Conservation (phyloP, 2,888 invertebrate genomes). For the Nephrotoma flavescens region DNA sequence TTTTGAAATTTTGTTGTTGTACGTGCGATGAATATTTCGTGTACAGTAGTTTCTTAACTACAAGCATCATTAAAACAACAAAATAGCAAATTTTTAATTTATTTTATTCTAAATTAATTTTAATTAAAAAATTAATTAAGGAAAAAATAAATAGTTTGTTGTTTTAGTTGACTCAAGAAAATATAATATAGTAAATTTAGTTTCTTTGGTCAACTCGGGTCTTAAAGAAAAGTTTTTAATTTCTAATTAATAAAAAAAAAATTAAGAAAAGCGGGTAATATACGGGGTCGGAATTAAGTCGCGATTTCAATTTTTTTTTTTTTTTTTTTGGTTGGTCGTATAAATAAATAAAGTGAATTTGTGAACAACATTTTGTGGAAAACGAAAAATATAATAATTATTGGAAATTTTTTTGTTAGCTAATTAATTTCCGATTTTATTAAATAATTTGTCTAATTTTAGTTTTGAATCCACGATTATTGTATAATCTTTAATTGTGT, state of each 20-base stretch:
- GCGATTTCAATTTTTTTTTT: neutral
- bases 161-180: neutral
- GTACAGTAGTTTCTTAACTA: slow-evolving; percentile 4
- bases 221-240: neutral
- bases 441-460: neutral
- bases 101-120: neutral
- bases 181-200: neutral
- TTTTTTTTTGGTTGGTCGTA: neutral
- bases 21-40: neutral
- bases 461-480: neutral
- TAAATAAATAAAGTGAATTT: neutral
- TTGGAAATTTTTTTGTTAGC: neutral
- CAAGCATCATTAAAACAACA: slow-evolving; percentile 4
- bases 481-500: neutral
- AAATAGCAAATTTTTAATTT: neutral
- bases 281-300: neutral
- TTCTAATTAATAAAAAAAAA: neutral
- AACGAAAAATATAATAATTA: neutral
- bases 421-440: neutral
- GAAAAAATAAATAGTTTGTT: neutral
- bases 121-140: neutral
- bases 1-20: neutral
- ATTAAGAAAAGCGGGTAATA: neutral
- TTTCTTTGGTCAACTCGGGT: neutral
- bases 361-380: neutral